Conservation (phyloP, 1,140 invertebrate species). For the Drosophila virilis region DNA sequence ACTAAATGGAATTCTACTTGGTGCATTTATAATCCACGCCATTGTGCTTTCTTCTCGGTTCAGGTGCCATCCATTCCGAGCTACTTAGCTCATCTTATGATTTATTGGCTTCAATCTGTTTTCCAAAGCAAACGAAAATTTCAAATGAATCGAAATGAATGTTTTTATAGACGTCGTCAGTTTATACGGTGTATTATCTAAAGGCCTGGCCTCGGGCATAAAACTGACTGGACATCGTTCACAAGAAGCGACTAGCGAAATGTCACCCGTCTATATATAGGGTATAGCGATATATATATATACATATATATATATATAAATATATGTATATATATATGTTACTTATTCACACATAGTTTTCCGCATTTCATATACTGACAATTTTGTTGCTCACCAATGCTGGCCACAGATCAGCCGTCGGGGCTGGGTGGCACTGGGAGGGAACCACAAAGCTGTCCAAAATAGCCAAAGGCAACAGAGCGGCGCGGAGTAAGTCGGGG, state of each 20-base stretch:
- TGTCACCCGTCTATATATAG: constrained; percentile 77
- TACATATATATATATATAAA: neutral
- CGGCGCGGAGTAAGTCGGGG: constrained; percentile 12
- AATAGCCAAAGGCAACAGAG: constrained; percentile 55
- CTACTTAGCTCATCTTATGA: constrained; percentile 47
- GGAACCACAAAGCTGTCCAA: constrained; percentile 52
- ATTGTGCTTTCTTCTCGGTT: neutral
- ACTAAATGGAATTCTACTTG: neutral
- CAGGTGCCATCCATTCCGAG: constrained; percentile 46
- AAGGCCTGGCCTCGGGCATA: constrained; percentile 51
- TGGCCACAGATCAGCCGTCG: constrained; percentile 51
- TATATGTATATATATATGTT: constrained; percentile 4
- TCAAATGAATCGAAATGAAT: constrained; percentile 51
- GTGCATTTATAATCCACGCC: constrained; percentile 2
- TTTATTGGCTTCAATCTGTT: constrained; percentile 48
- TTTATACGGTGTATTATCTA: constrained; percentile 43
- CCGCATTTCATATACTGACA: constrained; percentile 78
- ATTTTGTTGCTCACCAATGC: constrained; percentile 59
- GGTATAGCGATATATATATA: constrained; percentile 23
- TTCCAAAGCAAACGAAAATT: constrained; percentile 19
- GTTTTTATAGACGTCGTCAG: constrained; percentile 41
- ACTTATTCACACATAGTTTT: constrained; percentile 77
- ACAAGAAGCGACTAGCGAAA: constrained; percentile 52
- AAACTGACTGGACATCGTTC: constrained; percentile 77
- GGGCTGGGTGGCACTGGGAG: constrained; percentile 14